Evolutionary conservation across 2,888 invertebrate genomes (phyloP).

Genomic region (Octodonta nipae): DNA sequence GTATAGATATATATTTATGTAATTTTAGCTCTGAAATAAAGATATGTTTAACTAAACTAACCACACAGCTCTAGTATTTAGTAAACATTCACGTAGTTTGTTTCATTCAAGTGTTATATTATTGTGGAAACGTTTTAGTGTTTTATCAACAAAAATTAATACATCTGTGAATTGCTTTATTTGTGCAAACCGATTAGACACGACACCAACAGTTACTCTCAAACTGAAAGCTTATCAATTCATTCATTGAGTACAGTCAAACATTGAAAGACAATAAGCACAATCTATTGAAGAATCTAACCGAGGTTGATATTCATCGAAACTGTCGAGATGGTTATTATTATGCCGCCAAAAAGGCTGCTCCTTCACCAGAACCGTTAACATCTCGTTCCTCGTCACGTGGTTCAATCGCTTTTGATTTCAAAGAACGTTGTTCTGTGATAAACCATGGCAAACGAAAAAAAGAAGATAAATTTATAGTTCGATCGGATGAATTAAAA

Average conservation of each 20-base stretch:
- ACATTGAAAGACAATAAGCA: conserved; percentile 3
- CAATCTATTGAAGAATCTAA: background rate
- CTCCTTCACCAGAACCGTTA: background rate
- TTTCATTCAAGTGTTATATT: background rate
- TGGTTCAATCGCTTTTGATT: background rate
- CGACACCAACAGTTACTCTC: background rate
- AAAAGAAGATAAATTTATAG: conserved; percentile 1
- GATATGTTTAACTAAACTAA: too few relatives aligned
- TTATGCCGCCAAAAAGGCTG: background rate
- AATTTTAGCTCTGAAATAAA: too few relatives aligned
- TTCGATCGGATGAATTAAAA: conserved; percentile 3
- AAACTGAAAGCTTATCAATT: conserved; percentile 1
- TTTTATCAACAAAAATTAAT: conserved; percentile 4
- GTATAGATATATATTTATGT: too few relatives aligned
- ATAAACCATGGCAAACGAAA: conserved; percentile 1
- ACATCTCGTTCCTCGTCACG: conserved; percentile 3
- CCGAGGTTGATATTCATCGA: conserved; percentile 3
- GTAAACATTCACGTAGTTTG: background rate
- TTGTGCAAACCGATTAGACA: conserved; percentile 2
- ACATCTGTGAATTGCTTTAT: conserved; percentile 3
- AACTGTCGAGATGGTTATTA: conserved; percentile 3
- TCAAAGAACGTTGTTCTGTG: conserved; percentile 2
- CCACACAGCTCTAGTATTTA: conserved; percentile 1
- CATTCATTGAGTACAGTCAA: conserved; percentile 1
- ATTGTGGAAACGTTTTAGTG: background rate